Base-by-base conservation (phyloP, 2,113 vertebrate species). In the Lates calcarifer region DNA sequence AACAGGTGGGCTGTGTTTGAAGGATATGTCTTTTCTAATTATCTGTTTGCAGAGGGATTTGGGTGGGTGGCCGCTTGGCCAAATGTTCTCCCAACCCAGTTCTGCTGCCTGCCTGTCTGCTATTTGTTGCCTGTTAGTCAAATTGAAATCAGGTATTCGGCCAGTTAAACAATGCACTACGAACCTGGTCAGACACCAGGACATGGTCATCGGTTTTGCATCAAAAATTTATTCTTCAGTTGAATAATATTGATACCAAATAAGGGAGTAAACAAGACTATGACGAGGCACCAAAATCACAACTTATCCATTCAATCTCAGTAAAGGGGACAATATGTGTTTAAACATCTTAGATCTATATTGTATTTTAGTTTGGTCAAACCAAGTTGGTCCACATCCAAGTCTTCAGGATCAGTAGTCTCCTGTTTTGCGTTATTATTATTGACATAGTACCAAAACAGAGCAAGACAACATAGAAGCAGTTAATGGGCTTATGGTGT, bases 1-100 rank as follows among this genome's bases (percentile, higher is more conserved):
- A 89, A 74, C 92, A 94, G 92, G 92, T 94, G 92, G 83, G 83
- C 77, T 80, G 28, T 91, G 82, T 91, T 93, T 90, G 84, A 87
- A 90, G 61, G 83, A 90, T 79, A 88, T 85, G 90, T 95, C 82
- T 74, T 90, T 78, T 89, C 79, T 93, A 88, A 92, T 93, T 86
- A 89, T 91, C 60, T 87, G 70, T 90, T 84, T 91, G 84, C 73
- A 29, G 39, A 82, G 75, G 79, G 85, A 81, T 91, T 92, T 86
- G 57, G 57, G 86, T 65, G 75, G 72, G 79, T 80, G 82, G 83
- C 35, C 31, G 35, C 45, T 61, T 51, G 71, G 70, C 80, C 73
- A 84, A 87, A 83, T 81, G 83, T 77, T 91, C 70, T 77, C 57
- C 65, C 35, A 65, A 39, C 58, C 79, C 37, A 37, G 26, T 26